A percentile compares a stretch with the other conserved stretches of the same genome.
Evolutionary conservation across 2,113 vertebrate species (phyloP).

Genomic region (Paralichthys olivaceus): DNA sequence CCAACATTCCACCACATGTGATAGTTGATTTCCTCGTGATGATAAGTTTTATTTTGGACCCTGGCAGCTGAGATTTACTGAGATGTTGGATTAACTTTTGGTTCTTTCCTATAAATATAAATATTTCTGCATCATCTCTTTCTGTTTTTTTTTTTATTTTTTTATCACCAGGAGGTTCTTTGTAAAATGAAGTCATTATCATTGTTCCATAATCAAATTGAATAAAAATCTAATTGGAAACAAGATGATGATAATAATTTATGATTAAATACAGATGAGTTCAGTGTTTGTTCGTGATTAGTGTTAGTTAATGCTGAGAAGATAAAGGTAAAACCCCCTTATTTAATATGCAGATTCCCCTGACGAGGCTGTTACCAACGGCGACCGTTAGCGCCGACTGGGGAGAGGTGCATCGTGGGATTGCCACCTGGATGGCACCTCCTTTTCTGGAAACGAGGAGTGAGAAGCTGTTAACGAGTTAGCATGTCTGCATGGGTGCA

Average conservation of each 20-base stretch:
- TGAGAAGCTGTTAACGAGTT: constrained; percentile 79
- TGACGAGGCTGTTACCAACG: constrained; percentile 51
- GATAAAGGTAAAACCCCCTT: not conserved
- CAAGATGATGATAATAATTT: not conserved
- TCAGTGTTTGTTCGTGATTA: not conserved
- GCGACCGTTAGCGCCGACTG: constrained; percentile 52
- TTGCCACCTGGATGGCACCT: constrained; percentile 75
- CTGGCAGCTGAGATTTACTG: too few relatives aligned
- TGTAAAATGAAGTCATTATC: too few relatives aligned
- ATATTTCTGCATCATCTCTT: too few relatives aligned
- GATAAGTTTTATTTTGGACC: too few relatives aligned
- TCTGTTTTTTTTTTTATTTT: too few relatives aligned
- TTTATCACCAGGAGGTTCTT: too few relatives aligned
- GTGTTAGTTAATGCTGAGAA: not conserved
- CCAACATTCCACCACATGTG: too few relatives aligned
- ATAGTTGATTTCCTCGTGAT: too few relatives aligned
- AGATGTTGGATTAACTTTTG: too few relatives aligned
- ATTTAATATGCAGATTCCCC: constrained; percentile 26
- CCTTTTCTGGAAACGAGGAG: constrained; percentile 69
- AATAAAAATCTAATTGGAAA: too few relatives aligned
- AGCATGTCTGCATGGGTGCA: constrained; percentile 74
- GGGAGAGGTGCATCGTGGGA: constrained; percentile 70
- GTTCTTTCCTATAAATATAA: too few relatives aligned
- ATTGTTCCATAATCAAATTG: too few relatives aligned
- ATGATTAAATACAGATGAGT: constrained; percentile 4